Percentiles rank a stretch among this genome's conserved stretches.
Evolutionary conservation across 2,888 invertebrate species (phyloP).

Genomic region (Stenichneumon culpator): DNA sequence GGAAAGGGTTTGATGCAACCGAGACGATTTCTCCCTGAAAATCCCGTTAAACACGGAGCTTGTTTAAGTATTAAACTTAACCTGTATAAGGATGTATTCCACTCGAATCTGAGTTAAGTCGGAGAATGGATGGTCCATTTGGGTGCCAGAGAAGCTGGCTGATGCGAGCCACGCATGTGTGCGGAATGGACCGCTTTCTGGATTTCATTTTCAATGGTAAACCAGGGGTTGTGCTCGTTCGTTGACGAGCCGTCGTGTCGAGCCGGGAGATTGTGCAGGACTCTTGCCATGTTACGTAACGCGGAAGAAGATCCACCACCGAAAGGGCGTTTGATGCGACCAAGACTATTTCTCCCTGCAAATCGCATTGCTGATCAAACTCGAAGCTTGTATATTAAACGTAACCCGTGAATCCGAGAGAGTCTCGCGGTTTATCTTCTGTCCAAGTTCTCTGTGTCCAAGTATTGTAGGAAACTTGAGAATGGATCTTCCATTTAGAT

Average conservation of each 20-base stretch:
- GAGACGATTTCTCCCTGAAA: constrained; percentile 79
- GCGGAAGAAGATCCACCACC: not conserved
- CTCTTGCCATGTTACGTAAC: constrained; percentile 64
- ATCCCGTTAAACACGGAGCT: constrained; percentile 84
- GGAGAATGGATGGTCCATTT: not conserved
- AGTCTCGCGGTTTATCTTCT: constrained; percentile 73
- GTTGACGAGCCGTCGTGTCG: too few relatives aligned
- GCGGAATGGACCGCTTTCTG: not conserved
- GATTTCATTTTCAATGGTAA: constrained; percentile 18
- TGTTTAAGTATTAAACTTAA: constrained; percentile 84
- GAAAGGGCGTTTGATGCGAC: too few relatives aligned
- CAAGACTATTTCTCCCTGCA: constrained; percentile 77
- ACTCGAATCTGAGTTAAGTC: not conserved
- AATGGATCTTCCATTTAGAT: not conserved
- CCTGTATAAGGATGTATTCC: constrained; percentile 53
- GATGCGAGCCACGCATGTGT: not conserved
- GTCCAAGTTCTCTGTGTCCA: constrained; percentile 20
- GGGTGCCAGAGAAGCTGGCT: not conserved
- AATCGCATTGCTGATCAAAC: constrained; percentile 85
- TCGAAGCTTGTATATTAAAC: constrained; percentile 83
- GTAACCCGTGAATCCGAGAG: constrained; percentile 71
- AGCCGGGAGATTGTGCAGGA: too few relatives aligned
- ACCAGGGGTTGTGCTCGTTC: not conserved
- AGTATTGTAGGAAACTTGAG: not conserved
- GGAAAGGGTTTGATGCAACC: constrained; percentile 58